Percentiles rank a stretch among this genome's conserved stretches.
Evolutionary conservation across 2,797 vertebrate species (phyloP).

Genomic region (Furcifer pardalis): DNA sequence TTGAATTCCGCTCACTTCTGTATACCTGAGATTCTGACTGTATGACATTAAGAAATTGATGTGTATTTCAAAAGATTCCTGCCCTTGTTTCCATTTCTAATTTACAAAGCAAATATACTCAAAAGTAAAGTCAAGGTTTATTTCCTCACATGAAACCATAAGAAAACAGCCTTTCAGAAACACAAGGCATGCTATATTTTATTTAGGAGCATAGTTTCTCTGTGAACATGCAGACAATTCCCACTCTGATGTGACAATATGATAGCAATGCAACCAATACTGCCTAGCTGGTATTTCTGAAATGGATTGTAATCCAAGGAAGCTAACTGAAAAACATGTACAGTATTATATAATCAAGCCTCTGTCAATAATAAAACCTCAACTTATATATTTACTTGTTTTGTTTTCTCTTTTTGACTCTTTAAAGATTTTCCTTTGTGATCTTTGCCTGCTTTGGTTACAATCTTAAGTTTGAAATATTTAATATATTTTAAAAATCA

Average conservation of each 20-base stretch:
- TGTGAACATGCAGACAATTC: neutral
- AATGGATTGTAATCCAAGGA: no score
- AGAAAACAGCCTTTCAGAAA: neutral
- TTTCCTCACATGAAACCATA: neutral
- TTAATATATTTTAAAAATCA: no score
- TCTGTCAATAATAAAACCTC: no score
- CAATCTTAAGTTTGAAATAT: no score
- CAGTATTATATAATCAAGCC: no score
- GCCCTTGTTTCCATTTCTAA: neutral
- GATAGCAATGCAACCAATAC: neutral
- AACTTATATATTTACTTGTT: no score
- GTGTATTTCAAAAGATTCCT: neutral
- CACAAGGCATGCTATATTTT: neutral
- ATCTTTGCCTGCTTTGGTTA: no score
- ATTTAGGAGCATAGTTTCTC: neutral
- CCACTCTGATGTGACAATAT: neutral
- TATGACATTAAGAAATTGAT: neutral
- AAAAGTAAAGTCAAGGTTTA: neutral
- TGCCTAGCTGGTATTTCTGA: neutral
- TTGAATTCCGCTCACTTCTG: constrained; percentile 7
- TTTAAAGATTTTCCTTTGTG: no score
- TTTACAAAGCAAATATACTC: neutral
- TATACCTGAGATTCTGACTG: neutral
- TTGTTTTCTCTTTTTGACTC: no score
- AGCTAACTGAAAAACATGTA: no score